phyloP scores from a whole-genome alignment of 2,888 invertebrate genomes.

The Lasioglossum pauxillum region DNA sequence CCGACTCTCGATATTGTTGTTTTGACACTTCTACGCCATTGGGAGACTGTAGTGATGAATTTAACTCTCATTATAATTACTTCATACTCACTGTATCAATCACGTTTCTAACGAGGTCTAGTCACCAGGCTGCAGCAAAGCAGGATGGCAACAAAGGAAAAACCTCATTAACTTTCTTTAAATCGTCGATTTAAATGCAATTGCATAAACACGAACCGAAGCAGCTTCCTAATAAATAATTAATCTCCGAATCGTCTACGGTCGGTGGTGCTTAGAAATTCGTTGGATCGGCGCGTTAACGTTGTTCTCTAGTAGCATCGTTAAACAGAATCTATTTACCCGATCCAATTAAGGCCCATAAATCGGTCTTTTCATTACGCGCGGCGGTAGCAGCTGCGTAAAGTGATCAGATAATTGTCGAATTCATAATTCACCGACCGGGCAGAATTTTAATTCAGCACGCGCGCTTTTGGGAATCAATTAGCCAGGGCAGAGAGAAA shows the following conservation, averaged over 20 bases:
- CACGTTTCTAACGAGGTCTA: background rate
- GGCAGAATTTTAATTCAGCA: background rate
- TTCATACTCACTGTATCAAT: background rate
- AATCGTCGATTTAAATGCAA: background rate
- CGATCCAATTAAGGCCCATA: slow-evolving; percentile 3
- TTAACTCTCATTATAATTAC: background rate
- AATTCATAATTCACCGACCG: background rate
- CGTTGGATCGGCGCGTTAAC: background rate
- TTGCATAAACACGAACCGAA: background rate
- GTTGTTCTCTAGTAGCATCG: background rate
- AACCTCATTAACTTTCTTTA: background rate
- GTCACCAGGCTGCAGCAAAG: background rate
- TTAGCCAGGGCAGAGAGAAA: background rate
- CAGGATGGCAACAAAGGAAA: background rate
- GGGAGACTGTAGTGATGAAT: background rate
- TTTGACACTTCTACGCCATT: background rate
- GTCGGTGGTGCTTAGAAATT: background rate
- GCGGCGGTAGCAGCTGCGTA: background rate
- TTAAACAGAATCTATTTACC: background rate
- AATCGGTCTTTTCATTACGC: background rate
- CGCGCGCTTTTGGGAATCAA: background rate
- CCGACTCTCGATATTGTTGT: background rate
- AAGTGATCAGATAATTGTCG: slow-evolving; percentile 7
- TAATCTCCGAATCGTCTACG: background rate
- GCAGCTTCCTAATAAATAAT: background rate